A percentile compares a stretch with the other conserved stretches of the same genome.
These are phyloP conservation scores for Grapholita molesta DNA, from an alignment of 1,140 invertebrate genomes.

Conservation along the genomic window DNA sequence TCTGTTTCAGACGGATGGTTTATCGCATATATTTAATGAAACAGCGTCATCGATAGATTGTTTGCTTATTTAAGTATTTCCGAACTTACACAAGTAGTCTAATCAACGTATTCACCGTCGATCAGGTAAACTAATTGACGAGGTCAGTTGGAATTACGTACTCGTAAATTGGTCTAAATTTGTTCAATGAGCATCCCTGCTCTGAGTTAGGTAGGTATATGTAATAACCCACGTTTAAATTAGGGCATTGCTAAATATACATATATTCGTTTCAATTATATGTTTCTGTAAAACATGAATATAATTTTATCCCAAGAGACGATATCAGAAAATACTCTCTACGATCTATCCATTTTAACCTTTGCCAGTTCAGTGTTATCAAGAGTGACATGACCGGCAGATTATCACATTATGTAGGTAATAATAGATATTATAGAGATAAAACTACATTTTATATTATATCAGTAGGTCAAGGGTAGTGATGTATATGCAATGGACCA, in stretches of 20 bases:
- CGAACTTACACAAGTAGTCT: constrained; percentile 22
- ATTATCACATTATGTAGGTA: background rate
- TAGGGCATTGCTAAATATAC: background rate
- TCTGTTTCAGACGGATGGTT: no score
- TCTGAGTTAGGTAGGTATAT: background rate
- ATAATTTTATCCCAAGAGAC: no score
- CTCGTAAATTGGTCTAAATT: constrained; percentile 38
- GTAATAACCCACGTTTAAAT: background rate
- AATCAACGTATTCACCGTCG: constrained; percentile 47
- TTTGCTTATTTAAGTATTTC: background rate
- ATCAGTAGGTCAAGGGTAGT: background rate
- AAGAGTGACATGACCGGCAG: background rate
- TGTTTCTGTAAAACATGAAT: no score
- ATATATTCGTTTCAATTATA: no score
- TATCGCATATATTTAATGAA: no score
- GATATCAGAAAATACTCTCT: background rate
- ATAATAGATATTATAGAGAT: background rate
- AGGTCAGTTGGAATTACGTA: constrained; percentile 48
- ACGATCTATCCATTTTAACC: background rate
- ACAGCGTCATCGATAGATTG: background rate
- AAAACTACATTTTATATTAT: background rate
- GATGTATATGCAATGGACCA: no score
- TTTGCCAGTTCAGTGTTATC: background rate
- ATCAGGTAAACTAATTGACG: constrained; percentile 64
- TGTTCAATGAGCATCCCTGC: constrained; percentile 7